Evolutionary conservation across 2,113 vertebrate species (phyloP).

Genomic region (Noctilio leporinus): DNA sequence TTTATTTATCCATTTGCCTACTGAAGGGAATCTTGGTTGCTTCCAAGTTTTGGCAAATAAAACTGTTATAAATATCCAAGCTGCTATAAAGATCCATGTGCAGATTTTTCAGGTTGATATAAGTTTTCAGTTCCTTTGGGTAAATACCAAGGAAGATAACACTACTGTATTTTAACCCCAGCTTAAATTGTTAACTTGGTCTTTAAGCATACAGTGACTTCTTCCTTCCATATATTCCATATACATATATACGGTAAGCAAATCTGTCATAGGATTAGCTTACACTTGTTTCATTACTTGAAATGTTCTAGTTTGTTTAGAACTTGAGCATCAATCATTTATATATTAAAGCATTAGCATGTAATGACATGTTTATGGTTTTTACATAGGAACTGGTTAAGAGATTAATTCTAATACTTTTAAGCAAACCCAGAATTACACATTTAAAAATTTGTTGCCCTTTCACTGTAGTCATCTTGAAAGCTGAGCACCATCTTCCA

Average conservation of each 20-base stretch:
- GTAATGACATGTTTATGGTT: not conserved
- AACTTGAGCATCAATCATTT: not conserved
- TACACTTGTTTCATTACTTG: constrained; percentile 10
- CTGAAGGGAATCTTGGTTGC: not conserved
- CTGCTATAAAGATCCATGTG: not conserved
- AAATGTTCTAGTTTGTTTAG: constrained; percentile 29
- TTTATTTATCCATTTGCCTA: not conserved
- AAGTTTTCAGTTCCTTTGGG: not conserved
- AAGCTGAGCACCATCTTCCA: not conserved
- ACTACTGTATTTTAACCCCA: not conserved
- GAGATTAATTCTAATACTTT: not conserved
- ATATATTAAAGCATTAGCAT: not conserved
- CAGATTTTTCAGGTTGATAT: not conserved
- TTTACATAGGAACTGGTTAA: not conserved
- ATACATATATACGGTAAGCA: not conserved
- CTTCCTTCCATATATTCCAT: too few relatives aligned
- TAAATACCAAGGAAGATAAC: not conserved
- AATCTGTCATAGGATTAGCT: not conserved
- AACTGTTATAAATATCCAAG: not conserved
- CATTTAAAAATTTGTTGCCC: not conserved
- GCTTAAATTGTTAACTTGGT: constrained; percentile 14
- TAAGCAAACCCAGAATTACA: not conserved
- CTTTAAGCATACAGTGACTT: not conserved
- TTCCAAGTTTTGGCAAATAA: not conserved
- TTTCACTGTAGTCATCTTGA: not conserved